Conservation (phyloP, 2,113 vertebrate species). For the Equus quagga region DNA sequence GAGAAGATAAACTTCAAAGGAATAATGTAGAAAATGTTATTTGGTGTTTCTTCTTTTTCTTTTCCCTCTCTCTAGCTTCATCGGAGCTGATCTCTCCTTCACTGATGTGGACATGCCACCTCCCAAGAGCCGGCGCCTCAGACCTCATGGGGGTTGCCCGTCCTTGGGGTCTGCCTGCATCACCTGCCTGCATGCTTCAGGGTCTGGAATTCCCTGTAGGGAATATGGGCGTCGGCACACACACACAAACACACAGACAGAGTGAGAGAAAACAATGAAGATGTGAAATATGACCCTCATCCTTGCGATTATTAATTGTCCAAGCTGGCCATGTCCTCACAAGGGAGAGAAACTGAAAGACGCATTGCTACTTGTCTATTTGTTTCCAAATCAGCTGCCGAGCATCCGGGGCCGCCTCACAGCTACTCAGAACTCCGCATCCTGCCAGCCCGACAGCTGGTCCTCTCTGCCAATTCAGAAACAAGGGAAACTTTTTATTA, state of each 20-base stretch:
- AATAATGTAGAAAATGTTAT: not conserved
- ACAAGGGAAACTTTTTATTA: conserved; percentile 21
- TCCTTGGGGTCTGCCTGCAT: accelerated
- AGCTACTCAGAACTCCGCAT: conserved; percentile 73
- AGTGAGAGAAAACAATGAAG: not conserved
- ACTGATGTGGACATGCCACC: accelerated
- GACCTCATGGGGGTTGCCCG: accelerated
- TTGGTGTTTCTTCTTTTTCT: accelerated
- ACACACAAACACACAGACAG: not conserved
- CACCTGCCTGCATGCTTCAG: accelerated
- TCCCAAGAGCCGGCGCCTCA: not conserved
- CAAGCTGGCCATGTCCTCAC: not conserved
- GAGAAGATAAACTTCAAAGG: not conserved
- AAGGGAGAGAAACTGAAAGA: conserved; percentile 64
- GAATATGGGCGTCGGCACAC: not conserved
- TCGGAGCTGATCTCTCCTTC: accelerated
- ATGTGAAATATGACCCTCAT: not conserved
- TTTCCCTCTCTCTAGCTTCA: accelerated
- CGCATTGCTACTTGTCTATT: conserved; percentile 71
- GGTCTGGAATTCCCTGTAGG: accelerated
- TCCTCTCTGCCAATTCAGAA: conserved; percentile 76
- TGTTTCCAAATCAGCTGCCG: conserved; percentile 64
- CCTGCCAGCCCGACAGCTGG: conserved; percentile 61
- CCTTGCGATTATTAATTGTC: conserved; percentile 53
- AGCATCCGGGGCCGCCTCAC: conserved; percentile 63